These are phyloP conservation scores for Brachionus angularis DNA, from an alignment of 1,140 invertebrate genomes.

Conservation along the genomic window DNA sequence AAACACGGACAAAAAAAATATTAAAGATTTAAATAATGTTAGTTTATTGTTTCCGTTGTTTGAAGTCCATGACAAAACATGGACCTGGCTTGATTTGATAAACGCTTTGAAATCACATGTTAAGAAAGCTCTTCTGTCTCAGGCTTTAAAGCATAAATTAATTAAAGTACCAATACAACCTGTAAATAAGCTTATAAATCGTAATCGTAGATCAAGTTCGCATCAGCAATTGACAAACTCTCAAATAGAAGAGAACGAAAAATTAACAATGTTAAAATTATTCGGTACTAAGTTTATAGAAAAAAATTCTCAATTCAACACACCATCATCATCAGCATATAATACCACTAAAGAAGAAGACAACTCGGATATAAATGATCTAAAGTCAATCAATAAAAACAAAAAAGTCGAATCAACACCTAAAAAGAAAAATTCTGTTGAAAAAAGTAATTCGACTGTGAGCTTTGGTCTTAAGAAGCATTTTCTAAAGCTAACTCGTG, in stretches of 20 bases:
- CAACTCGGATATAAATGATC: background rate
- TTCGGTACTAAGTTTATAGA: slow-evolving; percentile 40
- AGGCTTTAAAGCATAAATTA: slow-evolving; percentile 58
- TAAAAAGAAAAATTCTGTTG: slow-evolving; percentile 1
- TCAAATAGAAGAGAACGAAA: slow-evolving; percentile 32
- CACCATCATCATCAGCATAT: background rate
- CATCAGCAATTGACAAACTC: slow-evolving; percentile 24
- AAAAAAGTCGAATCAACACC: background rate
- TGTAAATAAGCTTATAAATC: slow-evolving; percentile 32
- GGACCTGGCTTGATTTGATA: slow-evolving; percentile 98
- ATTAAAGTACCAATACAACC: slow-evolving; percentile 40
- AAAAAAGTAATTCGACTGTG: background rate
- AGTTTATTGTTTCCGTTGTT: slow-evolving; percentile 86
- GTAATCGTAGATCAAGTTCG: slow-evolving; percentile 8
- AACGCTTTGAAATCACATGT: slow-evolving; percentile 91
- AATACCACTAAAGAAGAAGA: background rate
- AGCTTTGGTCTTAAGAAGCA: slow-evolving; percentile 18
- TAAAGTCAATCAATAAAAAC: no score
- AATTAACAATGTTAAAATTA: slow-evolving; percentile 17
- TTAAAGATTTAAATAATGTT: slow-evolving; percentile 89
- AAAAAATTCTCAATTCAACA: slow-evolving; percentile 26
- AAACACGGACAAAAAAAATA: slow-evolving; percentile 92
- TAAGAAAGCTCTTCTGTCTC: slow-evolving; percentile 79
- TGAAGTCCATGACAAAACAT: slow-evolving; percentile 97
- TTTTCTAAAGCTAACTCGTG: background rate